A percentile compares a stretch with the other conserved stretches of the same genome.
Evolutionary conservation across 2,797 vertebrate genomes (phyloP).

Genomic region (Labeo calbasu): DNA sequence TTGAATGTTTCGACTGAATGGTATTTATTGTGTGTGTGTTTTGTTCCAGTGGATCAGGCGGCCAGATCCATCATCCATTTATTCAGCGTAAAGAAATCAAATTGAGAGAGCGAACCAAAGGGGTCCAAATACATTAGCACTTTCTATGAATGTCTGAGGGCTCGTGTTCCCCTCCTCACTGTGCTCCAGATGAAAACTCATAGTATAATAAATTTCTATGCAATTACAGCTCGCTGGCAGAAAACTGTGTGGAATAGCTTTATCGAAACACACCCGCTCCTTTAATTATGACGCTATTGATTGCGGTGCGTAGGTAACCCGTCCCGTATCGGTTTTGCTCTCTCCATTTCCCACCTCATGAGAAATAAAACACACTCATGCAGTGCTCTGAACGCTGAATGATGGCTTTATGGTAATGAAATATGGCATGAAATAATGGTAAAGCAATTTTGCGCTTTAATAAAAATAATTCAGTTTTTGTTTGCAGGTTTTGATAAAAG

Average conservation of each 20-base stretch:
- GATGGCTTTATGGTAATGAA: conserved; percentile 2
- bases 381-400: conserved; percentile 37
- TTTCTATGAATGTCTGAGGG: conserved; percentile 53
- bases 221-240: conserved; percentile 69
- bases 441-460: background rate
- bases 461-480: background rate
- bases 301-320: conserved; percentile 69
- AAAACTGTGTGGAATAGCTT: conserved; percentile 75
- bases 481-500: background rate
- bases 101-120: conserved; percentile 30
- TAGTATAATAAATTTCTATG: conserved; percentile 72
- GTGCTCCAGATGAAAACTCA: conserved; percentile 66
- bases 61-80: conserved; percentile 58
- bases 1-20: conserved; percentile 27
- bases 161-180: conserved; percentile 29
- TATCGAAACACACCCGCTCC: conserved; percentile 73
- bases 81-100: conserved; percentile 59
- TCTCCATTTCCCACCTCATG: conserved; percentile 65
- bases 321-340: conserved; percentile 60
- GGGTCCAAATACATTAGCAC: conserved; percentile 57
- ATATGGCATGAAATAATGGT: conserved; percentile 14
- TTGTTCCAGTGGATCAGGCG: conserved; percentile 35
- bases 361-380: conserved; percentile 37
- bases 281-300: conserved; percentile 80
- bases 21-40: conserved; percentile 41